Base-by-base conservation (phyloP, 2,113 vertebrate species). In the Leucosticte australis region DNA sequence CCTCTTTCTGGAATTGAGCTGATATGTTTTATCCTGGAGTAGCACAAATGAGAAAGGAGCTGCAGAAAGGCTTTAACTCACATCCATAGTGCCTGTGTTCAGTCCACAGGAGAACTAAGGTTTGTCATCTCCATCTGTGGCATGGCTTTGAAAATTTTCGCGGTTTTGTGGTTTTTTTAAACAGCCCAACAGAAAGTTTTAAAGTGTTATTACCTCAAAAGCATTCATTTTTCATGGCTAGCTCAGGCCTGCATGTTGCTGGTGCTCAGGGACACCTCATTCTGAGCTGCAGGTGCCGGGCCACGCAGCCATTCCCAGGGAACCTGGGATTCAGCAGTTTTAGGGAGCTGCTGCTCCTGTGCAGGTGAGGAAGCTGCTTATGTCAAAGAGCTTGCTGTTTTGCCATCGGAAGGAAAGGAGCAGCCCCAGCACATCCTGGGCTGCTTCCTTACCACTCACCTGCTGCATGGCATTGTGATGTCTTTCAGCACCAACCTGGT, bases 281-380 rank as follows among this genome's bases (percentile, higher is more conserved):
- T 68, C 37, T 15, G 46, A 82, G 24, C 62, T 67, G 37, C 1
- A 3, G 31, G 59, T 11, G 1, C 2, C 0, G 1, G 8, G 33
- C 15, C 50, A 15, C 1, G 2, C 50, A 52, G 39, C 31, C 6
- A 1, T 65, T n/a, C 60, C 64, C 2, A 1, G 13, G 14, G 50
- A 37, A 62, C 20, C 18, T 24, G 59, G 41, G 41, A 23, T 49
- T 4, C 24, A 12, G 69, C 28, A 15, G 57, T 20, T 22, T 67
- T 35, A 21, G 65, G 70, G 41, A 27, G 3, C 50, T 57, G 46
- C 60, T 77, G 15, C 10, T 89, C 41, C 59, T 82, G 67, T 75
- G 57, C 44, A 33, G 26, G 26, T 41, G 28, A 10, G 39, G 47
- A 67, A 64, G 39, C 37, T 16, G 4, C 7, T 53, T 46, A 6